Base-by-base conservation (phyloP, 2,797 vertebrate genomes). In the Danionella dracula region DNA sequence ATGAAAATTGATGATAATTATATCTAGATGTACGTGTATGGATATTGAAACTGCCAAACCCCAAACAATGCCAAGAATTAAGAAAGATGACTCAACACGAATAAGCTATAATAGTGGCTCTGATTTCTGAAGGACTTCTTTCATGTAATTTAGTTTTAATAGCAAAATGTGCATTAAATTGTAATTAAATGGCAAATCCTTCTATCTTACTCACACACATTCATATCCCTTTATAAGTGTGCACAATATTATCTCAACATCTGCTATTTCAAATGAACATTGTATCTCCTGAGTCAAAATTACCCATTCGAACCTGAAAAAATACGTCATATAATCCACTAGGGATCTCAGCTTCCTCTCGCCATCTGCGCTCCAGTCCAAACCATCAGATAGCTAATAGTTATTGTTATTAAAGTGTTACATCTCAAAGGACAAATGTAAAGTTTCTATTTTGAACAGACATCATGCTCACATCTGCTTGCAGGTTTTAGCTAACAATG, bases 331-430 rank as follows among this genome's bases (percentile, higher is more conserved):
- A 81, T 80, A 82, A 77, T 82, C 79, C 85, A 86, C 81, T 45
- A 1, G 79, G 81, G 85, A 88, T 82, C 79, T 85, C 78, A 84
- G 84, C 78, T 74, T 87, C 81, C 80, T 78, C 76, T 59, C 71
- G 73, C 85, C 85, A 89, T 87, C 82, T 87, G 84, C 77, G 79
- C 72, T 68, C 42, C 74, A 83, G 78, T 83, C 78, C 71, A 78
- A 66, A 78, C 79, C 66, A 60, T 68, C 57, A 60, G 46, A 53
- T 29, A 60, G 56, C 66, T 54, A 68, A 53, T 60, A 60, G 38
- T 60, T 60, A 68, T 51, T 29, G 66, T 68, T 68, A 61, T 68
- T 54, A 42, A 40, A 27, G 49, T 60, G 56, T 61, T 57, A 21
- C 53, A 35, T 42, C 58, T 70, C 51, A 63, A 55, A 68, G 66